These are phyloP conservation scores for Staurois parvus DNA, from an alignment of 2,797 vertebrate species.

Conservation along the genomic window DNA sequence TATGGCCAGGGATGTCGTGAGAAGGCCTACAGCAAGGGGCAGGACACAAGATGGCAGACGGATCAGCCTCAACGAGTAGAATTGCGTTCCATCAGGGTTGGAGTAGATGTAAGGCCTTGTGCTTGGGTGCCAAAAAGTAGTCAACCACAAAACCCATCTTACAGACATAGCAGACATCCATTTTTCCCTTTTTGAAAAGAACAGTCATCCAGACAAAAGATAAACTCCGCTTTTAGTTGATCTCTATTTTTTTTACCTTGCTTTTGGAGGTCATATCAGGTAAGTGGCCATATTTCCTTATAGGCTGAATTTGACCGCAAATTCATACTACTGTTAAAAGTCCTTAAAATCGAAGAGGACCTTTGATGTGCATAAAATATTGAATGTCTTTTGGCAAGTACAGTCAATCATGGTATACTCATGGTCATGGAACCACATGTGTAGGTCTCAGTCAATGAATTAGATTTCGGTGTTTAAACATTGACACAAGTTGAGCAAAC, in stretches of 20 bases:
- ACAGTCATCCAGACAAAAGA: no score
- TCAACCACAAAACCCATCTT: no score
- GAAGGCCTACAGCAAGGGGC: no score
- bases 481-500: constrained; percentile 52
- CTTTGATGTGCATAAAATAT: background rate
- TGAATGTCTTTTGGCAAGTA: background rate
- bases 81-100: no score
- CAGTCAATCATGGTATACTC: background rate
- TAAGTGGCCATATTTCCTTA: background rate
- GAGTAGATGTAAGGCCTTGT: no score
- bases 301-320: background rate
- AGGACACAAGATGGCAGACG: no score
- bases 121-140: no score
- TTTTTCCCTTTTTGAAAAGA: no score
- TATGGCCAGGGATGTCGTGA: no score
- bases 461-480: constrained; percentile 49
- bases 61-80: no score
- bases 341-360: background rate
- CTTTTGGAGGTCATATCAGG: background rate
- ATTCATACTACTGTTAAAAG: background rate
- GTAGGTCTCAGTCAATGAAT: constrained; percentile 12
- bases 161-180: no score
- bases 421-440: background rate
- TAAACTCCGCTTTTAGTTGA: no score
- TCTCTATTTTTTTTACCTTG: background rate